Percentiles rank a stretch among this genome's conserved stretches.
phyloP scores from a whole-genome alignment of 2,113 vertebrate genomes.

The Monarcha castaneiventris region DNA sequence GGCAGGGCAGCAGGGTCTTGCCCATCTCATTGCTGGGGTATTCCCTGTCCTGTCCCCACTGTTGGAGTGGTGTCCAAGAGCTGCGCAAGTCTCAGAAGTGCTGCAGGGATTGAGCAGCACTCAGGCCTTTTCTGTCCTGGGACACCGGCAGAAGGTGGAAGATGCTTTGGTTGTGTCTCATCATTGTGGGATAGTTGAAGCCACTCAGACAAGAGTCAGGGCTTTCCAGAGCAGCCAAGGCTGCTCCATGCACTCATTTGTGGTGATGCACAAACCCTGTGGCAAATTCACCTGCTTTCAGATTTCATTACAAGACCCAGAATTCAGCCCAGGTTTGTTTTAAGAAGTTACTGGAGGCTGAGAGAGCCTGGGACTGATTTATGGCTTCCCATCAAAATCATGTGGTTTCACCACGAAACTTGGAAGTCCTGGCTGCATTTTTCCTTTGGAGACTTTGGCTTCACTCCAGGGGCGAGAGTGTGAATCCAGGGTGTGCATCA shows the following conservation, averaged over 20 bases:
- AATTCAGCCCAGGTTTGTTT: slow-evolving; percentile 56
- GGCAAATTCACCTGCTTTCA: slow-evolving; percentile 46
- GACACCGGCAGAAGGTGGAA: not conserved
- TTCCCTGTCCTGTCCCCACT: not conserved
- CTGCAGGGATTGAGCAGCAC: not conserved
- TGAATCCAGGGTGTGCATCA: not conserved
- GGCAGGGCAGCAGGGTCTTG: not conserved
- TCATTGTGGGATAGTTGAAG: not conserved
- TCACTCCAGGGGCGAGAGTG: not conserved
- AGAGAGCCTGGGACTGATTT: slow-evolving; percentile 56
- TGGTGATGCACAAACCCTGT: not conserved
- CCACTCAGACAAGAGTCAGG: not conserved
- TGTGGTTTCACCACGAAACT: slow-evolving; percentile 38
- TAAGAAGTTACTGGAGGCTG: slow-evolving; percentile 4
- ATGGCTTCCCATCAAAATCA: slow-evolving; percentile 56
- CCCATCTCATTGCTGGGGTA: not conserved
- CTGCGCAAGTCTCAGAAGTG: not conserved
- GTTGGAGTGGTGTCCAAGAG: fast-evolving
- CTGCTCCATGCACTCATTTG: fast-evolving
- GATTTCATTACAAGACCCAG: slow-evolving; percentile 19
- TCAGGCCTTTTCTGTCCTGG: not conserved
- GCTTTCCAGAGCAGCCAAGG: fast-evolving
- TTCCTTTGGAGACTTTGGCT: slow-evolving; percentile 45
- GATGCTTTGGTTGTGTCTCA: not conserved
- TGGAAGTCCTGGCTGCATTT: slow-evolving; percentile 51